A percentile compares a stretch with the other conserved stretches of the same genome.
Conservation (phyloP, 2,113 vertebrate genomes). For the Amphilophus citrinellus region DNA sequence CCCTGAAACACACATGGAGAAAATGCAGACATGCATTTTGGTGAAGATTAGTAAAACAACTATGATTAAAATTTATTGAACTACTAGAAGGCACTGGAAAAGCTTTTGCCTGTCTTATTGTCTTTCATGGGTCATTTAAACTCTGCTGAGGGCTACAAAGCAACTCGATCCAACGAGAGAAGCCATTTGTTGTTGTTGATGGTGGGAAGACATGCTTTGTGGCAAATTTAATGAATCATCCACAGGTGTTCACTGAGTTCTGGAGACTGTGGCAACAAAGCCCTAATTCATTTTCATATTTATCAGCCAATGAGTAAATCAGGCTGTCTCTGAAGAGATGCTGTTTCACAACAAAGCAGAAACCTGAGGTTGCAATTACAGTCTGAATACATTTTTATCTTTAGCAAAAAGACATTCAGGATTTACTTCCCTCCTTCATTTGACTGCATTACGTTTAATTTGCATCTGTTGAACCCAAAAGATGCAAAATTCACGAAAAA, state of each 20-base stretch:
- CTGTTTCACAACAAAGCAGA: neutral
- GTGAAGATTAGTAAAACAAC: neutral
- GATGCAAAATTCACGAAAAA: neutral
- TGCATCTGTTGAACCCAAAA: neutral
- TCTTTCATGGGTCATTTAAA: conserved; percentile 20
- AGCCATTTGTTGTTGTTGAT: conserved; percentile 10
- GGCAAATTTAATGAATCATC: conserved; percentile 22
- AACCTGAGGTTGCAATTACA: conserved; percentile 13
- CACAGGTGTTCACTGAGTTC: conserved; percentile 22
- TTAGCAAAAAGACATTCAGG: neutral
- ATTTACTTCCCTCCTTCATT: neutral
- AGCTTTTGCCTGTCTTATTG: neutral
- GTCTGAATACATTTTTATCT: conserved; percentile 24
- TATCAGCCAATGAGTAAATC: conserved; percentile 14
- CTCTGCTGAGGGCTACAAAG: conserved; percentile 2
- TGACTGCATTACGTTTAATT: conserved; percentile 2
- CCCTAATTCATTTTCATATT: conserved; percentile 37
- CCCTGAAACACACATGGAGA: conserved; percentile 78
- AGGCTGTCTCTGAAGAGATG: neutral
- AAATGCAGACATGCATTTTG: conserved; percentile 9
- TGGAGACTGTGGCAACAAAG: conserved; percentile 13
- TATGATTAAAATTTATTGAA: neutral
- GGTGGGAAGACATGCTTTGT: conserved; percentile 14
- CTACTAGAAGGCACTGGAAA: neutral
- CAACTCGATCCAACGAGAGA: neutral